These are phyloP conservation scores for Bovichtus variegatus DNA, from an alignment of 2,797 vertebrate genomes.

Conservation along the genomic window DNA sequence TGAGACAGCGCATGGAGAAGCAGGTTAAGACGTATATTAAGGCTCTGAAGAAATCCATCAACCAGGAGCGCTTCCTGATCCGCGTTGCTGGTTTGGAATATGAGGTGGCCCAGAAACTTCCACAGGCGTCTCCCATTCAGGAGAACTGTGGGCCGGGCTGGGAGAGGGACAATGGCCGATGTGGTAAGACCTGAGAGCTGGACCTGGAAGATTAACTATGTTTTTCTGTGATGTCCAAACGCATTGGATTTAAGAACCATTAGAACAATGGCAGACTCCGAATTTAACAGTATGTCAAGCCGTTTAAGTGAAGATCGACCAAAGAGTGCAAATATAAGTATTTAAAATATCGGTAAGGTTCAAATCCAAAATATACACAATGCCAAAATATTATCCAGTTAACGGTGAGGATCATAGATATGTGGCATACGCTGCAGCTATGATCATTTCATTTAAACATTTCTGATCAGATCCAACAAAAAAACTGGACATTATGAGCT, in stretches of 20 bases:
- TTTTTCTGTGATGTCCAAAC: background rate
- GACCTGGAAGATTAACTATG: background rate
- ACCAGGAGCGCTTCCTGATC: slow-evolving; percentile 97
- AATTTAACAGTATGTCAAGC: background rate
- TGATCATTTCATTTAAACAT: too few relatives aligned
- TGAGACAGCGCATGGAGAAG: slow-evolving; percentile 94
- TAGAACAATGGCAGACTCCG: background rate
- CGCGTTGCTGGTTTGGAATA: slow-evolving; percentile 95
- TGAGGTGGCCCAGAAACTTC: slow-evolving; percentile 93
- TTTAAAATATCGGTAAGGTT: background rate
- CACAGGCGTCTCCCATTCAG: slow-evolving; percentile 69
- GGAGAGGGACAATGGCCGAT: slow-evolving; percentile 90
- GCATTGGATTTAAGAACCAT: background rate
- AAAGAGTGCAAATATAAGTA: background rate
- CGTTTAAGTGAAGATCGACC: background rate
- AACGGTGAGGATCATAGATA: background rate
- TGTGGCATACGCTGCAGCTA: too few relatives aligned
- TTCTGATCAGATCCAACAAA: too few relatives aligned
- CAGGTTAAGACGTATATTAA: slow-evolving; percentile 95
- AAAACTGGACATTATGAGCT: too few relatives aligned
- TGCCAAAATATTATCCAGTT: background rate
- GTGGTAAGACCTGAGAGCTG: slow-evolving; percentile 90
- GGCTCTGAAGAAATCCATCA: slow-evolving; percentile 97
- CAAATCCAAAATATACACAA: background rate
- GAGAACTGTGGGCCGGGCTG: slow-evolving; percentile 90